Conservation (phyloP, 2,888 invertebrate species). For the Trichogramma dendrolimi region DNA sequence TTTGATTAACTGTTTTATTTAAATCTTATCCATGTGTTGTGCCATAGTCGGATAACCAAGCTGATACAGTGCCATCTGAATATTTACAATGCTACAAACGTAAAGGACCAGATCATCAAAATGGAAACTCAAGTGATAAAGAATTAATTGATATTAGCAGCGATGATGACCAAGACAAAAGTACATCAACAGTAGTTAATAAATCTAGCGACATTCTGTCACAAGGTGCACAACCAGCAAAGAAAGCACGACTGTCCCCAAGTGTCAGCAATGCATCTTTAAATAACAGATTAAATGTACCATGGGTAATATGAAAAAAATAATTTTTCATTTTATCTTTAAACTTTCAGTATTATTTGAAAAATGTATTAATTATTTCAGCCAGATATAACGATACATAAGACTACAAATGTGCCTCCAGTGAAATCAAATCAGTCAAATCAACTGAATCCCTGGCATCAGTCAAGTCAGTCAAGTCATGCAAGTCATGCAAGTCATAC, state of each 20-base stretch:
- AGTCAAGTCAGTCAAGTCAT: neutral
- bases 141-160: constrained; percentile 78
- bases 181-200: neutral
- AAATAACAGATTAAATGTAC: too few species aligned
- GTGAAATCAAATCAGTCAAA: too few species aligned
- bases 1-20: neutral
- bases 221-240: constrained; percentile 5
- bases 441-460: neutral
- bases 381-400: too few species aligned
- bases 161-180: constrained; percentile 56
- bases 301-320: too few species aligned
- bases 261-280: neutral
- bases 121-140: constrained; percentile 58
- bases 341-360: too few species aligned
- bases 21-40: constrained; percentile 8
- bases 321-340: too few species aligned
- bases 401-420: too few species aligned
- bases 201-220: neutral
- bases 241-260: constrained; percentile 18
- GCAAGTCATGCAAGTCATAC: too few species aligned
- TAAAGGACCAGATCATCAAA: constrained; percentile 34
- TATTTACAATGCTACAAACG: constrained; percentile 55
- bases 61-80: constrained; percentile 49
- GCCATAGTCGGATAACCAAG: constrained; percentile 40
- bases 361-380: too few species aligned